phyloP scores from a whole-genome alignment of 2,888 invertebrate genomes.

The Phania funesta region DNA sequence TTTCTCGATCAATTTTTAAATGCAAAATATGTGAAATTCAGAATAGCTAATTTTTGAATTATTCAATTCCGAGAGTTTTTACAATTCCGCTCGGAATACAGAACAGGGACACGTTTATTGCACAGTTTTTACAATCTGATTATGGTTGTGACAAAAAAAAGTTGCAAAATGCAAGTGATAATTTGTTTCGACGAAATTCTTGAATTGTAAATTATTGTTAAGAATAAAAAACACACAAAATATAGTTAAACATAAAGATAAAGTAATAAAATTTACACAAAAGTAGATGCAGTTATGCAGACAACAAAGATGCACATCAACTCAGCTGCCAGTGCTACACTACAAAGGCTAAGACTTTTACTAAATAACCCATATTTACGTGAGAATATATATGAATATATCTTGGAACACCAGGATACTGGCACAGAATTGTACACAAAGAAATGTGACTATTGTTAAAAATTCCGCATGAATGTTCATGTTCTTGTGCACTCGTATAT shows the following conservation, averaged over 20 bases:
- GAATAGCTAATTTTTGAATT: too few species aligned
- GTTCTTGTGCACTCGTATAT: conserved; percentile 6
- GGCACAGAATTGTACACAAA: background rate
- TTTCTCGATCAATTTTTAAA: too few species aligned
- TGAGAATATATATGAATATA: background rate
- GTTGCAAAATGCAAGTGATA: conserved; percentile 72
- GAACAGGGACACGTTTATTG: conserved; percentile 13
- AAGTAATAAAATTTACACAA: conserved; percentile 30
- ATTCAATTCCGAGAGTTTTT: too few species aligned
- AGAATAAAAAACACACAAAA: background rate
- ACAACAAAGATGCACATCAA: conserved; percentile 35
- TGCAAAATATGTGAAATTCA: too few species aligned
- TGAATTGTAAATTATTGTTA: conserved; percentile 69
- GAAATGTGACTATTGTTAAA: background rate
- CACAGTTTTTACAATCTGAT: background rate
- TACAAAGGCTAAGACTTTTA: background rate
- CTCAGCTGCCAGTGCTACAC: background rate
- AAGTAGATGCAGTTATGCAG: conserved; percentile 43
- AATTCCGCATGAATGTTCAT: conserved; percentile 13
- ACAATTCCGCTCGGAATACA: background rate
- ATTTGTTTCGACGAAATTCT: conserved; percentile 76
- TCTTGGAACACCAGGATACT: background rate
- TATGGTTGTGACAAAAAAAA: conserved; percentile 15
- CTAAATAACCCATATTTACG: background rate
- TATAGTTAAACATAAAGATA: conserved; percentile 13